These are phyloP conservation scores for Loripinus fragilis DNA, from an alignment of 2,888 invertebrate genomes.

Conservation along the genomic window DNA sequence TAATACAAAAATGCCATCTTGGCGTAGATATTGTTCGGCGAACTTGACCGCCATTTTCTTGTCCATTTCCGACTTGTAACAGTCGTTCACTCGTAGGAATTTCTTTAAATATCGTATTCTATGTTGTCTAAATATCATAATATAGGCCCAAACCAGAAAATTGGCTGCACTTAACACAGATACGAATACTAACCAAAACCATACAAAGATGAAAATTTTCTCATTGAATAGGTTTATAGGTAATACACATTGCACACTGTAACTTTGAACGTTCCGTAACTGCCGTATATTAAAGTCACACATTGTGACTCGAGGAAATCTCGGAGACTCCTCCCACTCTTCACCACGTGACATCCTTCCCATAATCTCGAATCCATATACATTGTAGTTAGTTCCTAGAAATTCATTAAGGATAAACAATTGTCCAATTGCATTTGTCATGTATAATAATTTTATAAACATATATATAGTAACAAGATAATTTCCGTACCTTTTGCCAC, in stretches of 20 bases:
- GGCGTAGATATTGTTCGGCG: constrained; percentile 81
- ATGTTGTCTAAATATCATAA: constrained; percentile 78
- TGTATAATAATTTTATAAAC: constrained; percentile 83
- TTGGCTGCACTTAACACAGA: constrained; percentile 83
- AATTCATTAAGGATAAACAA: constrained; percentile 84
- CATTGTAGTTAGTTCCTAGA: constrained; percentile 83
- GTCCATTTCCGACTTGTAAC: constrained; percentile 80
- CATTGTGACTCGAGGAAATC: constrained; percentile 82
- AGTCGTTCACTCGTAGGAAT: constrained; percentile 78
- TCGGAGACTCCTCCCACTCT: constrained; percentile 80
- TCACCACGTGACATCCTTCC: constrained; percentile 83
- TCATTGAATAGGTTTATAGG: constrained; percentile 81
- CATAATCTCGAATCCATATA: constrained; percentile 84
- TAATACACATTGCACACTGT: constrained; percentile 83
- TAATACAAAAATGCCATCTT: constrained; percentile 83
- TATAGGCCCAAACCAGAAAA: constrained; percentile 84
- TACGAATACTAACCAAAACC: constrained; percentile 85
- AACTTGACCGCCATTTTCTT: constrained; percentile 81
- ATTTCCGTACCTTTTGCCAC: constrained; percentile 83
- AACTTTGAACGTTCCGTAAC: constrained; percentile 84
- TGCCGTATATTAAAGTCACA: constrained; percentile 84
- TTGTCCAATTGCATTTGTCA: constrained; percentile 84
- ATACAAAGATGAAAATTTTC: constrained; percentile 84
- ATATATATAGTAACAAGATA: constrained; percentile 84
- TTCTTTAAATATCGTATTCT: constrained; percentile 80